phyloP scores from a whole-genome alignment of 2,888 invertebrate genomes.

The Himalopsyche kuldschensis region DNA sequence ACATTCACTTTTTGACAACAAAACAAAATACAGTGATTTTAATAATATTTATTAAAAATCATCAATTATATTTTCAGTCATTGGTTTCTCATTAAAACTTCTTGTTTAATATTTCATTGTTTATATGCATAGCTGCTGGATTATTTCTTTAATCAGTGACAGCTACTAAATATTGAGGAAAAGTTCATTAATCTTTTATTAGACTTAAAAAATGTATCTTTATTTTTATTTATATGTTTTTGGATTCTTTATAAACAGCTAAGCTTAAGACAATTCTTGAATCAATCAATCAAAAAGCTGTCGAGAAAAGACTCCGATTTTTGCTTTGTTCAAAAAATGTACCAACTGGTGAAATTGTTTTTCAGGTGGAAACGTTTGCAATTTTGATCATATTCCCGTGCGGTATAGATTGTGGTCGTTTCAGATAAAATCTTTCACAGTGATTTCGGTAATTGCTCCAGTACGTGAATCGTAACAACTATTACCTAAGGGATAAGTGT shows the following conservation, averaged over 20 bases:
- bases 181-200: too few species aligned
- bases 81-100: too few species aligned
- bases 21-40: too few species aligned
- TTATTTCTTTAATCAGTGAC: too few species aligned
- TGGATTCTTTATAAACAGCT: neutral
- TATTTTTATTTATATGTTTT: neutral
- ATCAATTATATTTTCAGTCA: too few species aligned
- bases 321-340: neutral
- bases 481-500: neutral
- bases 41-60: too few species aligned
- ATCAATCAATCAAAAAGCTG: neutral
- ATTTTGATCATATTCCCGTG: neutral
- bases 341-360: neutral
- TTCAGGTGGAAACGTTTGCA: neutral
- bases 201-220: neutral
- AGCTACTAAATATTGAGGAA: too few species aligned
- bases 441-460: neutral
- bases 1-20: too few species aligned
- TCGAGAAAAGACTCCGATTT: neutral
- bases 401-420: neutral
- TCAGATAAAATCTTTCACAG: neutral
- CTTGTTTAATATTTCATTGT: too few species aligned
- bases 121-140: too few species aligned
- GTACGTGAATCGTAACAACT: neutral
- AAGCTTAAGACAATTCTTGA: neutral